These are phyloP conservation scores for Mionectes olivaceus DNA, from an alignment of 2,797 vertebrate species.

Conservation along the genomic window DNA sequence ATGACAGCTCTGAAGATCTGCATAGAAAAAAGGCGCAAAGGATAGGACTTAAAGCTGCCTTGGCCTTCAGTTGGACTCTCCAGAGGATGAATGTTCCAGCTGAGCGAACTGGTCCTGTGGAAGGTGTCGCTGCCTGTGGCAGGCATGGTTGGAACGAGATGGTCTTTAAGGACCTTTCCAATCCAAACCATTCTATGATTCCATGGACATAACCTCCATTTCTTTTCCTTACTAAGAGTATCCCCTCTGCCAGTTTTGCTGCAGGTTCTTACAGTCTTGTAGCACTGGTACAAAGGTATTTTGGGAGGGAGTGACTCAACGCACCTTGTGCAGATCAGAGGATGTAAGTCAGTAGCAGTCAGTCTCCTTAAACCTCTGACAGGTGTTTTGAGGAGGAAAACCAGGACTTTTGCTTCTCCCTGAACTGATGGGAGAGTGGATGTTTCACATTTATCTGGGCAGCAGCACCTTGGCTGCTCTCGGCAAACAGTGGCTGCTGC, in stretches of 20 bases:
- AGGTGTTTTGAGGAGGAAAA: not conserved
- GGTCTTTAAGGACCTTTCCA: not conserved
- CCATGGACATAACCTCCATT: not conserved
- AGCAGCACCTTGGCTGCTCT: not conserved
- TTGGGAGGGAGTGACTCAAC: not conserved
- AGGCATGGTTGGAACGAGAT: not conserved
- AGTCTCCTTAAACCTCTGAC: not conserved
- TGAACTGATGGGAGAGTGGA: not conserved
- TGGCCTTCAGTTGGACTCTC: not conserved
- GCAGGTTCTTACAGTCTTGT: rapidly evolving
- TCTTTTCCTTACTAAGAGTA: not conserved
- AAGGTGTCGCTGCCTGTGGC: not conserved
- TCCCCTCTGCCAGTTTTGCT: not conserved
- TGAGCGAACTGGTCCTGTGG: not conserved
- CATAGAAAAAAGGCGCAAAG: not conserved
- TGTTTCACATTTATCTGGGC: not conserved
- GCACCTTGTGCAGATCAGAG: not conserved
- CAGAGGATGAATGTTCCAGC: not conserved
- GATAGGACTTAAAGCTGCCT: not conserved
- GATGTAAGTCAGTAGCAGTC: not conserved
- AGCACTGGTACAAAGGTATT: rapidly evolving
- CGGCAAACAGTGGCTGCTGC: not conserved
- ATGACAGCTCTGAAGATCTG: not conserved
- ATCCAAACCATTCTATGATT: not conserved
- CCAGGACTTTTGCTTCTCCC: not conserved